phyloP scores from a whole-genome alignment of 2,113 vertebrate species.

The Actinemys pallida region DNA sequence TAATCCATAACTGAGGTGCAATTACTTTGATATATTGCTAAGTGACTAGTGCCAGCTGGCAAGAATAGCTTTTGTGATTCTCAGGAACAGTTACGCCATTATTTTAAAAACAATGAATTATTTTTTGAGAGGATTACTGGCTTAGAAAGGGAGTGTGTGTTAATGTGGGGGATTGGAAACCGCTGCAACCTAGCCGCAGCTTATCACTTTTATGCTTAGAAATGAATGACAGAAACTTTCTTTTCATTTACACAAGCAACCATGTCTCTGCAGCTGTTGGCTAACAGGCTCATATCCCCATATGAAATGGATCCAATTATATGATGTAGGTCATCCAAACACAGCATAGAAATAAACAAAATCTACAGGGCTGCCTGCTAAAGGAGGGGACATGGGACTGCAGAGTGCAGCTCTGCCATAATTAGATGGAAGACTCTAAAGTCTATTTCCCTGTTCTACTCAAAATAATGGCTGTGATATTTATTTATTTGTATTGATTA shows the following conservation, averaged over 20 bases:
- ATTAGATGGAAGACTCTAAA: background rate
- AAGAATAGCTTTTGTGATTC: slow-evolving; percentile 62
- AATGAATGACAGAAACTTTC: slow-evolving; percentile 38
- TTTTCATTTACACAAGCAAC: slow-evolving; percentile 40
- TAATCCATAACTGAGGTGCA: slow-evolving; percentile 3
- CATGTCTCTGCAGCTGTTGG: slow-evolving; percentile 30
- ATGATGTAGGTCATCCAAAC: slow-evolving; percentile 6
- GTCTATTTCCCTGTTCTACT: background rate
- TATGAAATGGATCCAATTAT: slow-evolving; percentile 37
- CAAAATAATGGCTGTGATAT: background rate
- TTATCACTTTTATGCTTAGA: slow-evolving; percentile 26
- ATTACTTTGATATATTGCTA: slow-evolving; percentile 61
- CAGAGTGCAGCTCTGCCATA: background rate
- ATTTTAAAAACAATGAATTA: slow-evolving; percentile 67
- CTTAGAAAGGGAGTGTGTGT: slow-evolving; percentile 16
- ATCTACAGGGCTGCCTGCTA: slow-evolving; percentile 31
- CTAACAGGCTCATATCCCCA: slow-evolving; percentile 33
- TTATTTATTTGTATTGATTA: background rate
- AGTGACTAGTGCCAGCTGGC: slow-evolving; percentile 69
- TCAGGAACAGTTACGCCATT: slow-evolving; percentile 55
- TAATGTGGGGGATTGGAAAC: background rate
- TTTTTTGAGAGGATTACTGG: slow-evolving; percentile 49
- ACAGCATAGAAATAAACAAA: slow-evolving; percentile 25
- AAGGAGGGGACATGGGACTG: background rate
- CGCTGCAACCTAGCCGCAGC: background rate